Conservation (phyloP, 2,888 invertebrate species). For the Euproctis similis region DNA sequence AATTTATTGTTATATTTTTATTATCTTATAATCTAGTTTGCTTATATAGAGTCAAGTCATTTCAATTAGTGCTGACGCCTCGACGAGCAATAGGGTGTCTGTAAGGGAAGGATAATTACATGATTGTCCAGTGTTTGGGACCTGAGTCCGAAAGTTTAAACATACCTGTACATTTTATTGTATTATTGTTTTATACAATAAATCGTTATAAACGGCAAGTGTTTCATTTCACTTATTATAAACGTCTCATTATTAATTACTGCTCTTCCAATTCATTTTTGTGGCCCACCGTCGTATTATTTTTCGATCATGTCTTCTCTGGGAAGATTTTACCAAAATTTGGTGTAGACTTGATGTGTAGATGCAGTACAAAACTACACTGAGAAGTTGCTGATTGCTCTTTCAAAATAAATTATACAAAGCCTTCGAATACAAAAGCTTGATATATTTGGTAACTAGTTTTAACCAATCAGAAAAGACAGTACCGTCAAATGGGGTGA, state of each 20-base stretch:
- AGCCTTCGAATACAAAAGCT: too few species aligned
- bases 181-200: conserved; percentile 78
- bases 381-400: too few species aligned
- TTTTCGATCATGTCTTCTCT: too few species aligned
- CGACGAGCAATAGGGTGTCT: conserved; percentile 76
- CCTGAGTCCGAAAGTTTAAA: conserved; percentile 73
- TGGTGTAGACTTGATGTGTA: too few species aligned
- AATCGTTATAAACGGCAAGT: conserved; percentile 72
- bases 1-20: conserved; percentile 74
- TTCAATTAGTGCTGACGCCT: conserved; percentile 74
- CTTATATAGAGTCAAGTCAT: conserved; percentile 72
- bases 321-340: too few species aligned
- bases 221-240: conserved; percentile 37
- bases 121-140: conserved; percentile 73
- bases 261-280: too few species aligned
- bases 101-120: conserved; percentile 70
- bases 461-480: too few species aligned
- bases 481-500: too few species aligned
- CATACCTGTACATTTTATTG: conserved; percentile 78
- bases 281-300: background rate
- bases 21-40: conserved; percentile 70
- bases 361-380: too few species aligned
- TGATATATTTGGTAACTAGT: too few species aligned
- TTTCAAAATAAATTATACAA: too few species aligned
- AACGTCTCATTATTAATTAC: too few species aligned